Conservation (phyloP, 2,113 vertebrate species). For the Lepus americanus region DNA sequence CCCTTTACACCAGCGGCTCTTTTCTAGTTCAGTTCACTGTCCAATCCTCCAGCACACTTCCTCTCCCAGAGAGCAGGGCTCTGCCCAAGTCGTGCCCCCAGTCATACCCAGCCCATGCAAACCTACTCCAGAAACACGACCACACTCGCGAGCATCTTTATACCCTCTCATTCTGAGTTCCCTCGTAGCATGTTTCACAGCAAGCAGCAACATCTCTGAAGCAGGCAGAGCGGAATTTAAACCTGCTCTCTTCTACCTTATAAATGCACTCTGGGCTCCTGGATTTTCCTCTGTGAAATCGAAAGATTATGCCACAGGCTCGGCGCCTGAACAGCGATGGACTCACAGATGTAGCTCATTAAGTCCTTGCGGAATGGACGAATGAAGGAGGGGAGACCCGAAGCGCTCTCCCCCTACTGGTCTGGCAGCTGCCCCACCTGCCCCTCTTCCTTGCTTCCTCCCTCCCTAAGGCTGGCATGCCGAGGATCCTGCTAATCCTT, state of each 20-base stretch:
- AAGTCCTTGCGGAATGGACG: not conserved
- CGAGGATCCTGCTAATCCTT: constrained; percentile 65
- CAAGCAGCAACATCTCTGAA: constrained; percentile 55
- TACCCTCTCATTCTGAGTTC: constrained; percentile 52
- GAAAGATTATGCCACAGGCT: constrained; percentile 20
- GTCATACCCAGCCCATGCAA: not conserved
- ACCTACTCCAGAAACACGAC: constrained; percentile 42
- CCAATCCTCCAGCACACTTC: not conserved
- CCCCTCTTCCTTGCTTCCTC: not conserved
- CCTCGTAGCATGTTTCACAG: constrained; percentile 39
- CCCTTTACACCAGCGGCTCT: not conserved
- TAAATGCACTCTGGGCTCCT: constrained; percentile 38
- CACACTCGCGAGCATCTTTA: constrained; percentile 22
- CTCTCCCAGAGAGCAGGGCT: not conserved
- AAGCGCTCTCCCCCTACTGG: accelerated
- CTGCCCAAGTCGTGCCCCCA: not conserved
- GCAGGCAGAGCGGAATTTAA: constrained; percentile 62
- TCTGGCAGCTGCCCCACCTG: not conserved
- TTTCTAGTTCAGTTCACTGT: not conserved
- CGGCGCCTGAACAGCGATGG: not conserved
- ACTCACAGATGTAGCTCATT: not conserved
- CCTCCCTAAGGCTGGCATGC: not conserved
- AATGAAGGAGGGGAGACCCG: not conserved
- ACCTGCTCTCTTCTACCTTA: constrained; percentile 45
- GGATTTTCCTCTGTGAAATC: constrained; percentile 47